Evolutionary conservation across 2,888 invertebrate genomes (phyloP).

Genomic region (Andrena camellia): DNA sequence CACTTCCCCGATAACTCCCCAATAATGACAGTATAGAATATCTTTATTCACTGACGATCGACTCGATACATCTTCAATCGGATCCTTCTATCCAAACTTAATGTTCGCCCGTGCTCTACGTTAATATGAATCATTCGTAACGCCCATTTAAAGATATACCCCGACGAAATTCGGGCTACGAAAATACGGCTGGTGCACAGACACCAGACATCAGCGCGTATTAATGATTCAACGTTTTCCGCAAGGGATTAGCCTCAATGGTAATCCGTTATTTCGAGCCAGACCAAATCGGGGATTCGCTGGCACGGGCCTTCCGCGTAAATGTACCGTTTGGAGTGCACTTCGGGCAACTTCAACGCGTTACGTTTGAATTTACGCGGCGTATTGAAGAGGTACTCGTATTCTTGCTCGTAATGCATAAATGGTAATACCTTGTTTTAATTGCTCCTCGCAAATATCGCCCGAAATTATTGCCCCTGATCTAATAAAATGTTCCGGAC

Average conservation of each 20-base stretch:
- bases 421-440: background rate
- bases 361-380: background rate
- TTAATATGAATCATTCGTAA: background rate
- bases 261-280: constrained; percentile 63
- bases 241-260: constrained; percentile 48
- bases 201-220: constrained; percentile 39
- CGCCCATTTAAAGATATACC: background rate
- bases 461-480: background rate
- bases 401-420: background rate
- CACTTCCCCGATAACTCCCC: constrained; percentile 9
- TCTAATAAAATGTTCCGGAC: background rate
- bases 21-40: background rate
- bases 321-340: constrained; percentile 10
- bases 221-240: constrained; percentile 63
- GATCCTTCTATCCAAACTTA: background rate
- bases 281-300: constrained; percentile 16
- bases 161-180: background rate
- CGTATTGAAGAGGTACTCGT: background rate
- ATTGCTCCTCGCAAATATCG: background rate
- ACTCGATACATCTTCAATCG: background rate
- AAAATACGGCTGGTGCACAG: constrained; percentile 15
- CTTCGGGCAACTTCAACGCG: background rate
- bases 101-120: background rate
- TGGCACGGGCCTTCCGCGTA: background rate
- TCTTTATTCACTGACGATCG: background rate